A percentile compares a stretch with the other conserved stretches of the same genome.
Conservation (phyloP, 2,113 vertebrate species). For the Camarhynchus parvulus region DNA sequence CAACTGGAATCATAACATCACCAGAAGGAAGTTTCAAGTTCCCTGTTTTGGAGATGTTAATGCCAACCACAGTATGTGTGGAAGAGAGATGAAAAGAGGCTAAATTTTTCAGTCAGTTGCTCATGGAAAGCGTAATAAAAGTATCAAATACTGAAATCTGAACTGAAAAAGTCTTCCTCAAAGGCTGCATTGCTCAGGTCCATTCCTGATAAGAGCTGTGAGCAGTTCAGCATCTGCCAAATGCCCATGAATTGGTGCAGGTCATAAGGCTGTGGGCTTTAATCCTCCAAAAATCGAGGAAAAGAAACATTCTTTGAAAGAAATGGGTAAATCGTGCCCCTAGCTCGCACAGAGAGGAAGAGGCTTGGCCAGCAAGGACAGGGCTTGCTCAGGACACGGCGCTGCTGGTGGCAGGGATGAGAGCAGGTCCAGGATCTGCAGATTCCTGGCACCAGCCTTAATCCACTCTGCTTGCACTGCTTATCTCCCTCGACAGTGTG, state of each 20-base stretch:
- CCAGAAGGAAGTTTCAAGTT: conserved; percentile 8
- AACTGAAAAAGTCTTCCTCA: not conserved
- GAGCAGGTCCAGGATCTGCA: not conserved
- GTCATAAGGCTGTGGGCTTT: not conserved
- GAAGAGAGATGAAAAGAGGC: not conserved
- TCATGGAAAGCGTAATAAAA: not conserved
- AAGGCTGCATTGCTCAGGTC: not conserved
- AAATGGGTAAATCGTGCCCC: not conserved
- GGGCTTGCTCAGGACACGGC: not conserved
- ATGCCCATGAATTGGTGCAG: not conserved
- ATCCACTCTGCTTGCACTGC: not conserved
- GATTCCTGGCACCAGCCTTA: not conserved
- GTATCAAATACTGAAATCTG: not conserved
- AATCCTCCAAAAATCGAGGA: not conserved
- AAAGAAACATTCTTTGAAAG: not conserved
- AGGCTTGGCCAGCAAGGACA: not conserved
- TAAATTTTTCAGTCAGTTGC: not conserved
- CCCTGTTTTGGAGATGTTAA: not conserved
- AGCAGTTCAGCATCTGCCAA: not conserved
- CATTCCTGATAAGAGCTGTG: not conserved
- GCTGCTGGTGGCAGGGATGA: not conserved
- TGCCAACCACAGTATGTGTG: not conserved
- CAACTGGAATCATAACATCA: conserved; percentile 19
- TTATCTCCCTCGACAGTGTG: not conserved
- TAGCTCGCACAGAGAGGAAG: not conserved